Evolutionary conservation across 1,140 invertebrate genomes (phyloP).

Genomic region (Saccostrea echinata): DNA sequence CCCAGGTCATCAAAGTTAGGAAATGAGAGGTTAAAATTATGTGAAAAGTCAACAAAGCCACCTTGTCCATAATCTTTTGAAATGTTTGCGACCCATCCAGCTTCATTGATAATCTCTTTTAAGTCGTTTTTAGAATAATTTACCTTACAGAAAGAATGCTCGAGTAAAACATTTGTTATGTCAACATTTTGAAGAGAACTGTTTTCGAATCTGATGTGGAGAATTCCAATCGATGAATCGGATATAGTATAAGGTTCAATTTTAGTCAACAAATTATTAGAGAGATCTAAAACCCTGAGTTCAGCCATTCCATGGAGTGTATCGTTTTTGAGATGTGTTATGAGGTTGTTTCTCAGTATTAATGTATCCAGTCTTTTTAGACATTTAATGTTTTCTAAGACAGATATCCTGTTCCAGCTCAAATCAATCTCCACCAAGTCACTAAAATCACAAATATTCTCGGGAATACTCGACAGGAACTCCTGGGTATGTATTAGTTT

Average conservation of each 20-base stretch:
- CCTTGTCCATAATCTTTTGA: constrained; percentile 4
- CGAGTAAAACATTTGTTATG: constrained; percentile 22
- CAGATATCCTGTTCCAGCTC: constrained; percentile 27
- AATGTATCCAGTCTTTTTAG: constrained; percentile 38
- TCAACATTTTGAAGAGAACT: constrained; percentile 37
- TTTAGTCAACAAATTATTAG: constrained; percentile 6
- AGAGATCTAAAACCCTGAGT: constrained; percentile 43
- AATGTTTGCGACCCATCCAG: background rate
- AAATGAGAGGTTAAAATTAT: background rate
- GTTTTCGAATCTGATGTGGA: background rate
- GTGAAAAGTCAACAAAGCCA: background rate
- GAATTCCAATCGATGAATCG: background rate
- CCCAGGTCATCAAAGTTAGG: constrained; percentile 5
- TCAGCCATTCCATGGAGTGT: constrained; percentile 16
- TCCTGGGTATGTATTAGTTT: background rate
- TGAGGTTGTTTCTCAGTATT: constrained; percentile 8
- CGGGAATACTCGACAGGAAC: background rate
- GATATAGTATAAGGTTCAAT: constrained; percentile 36
- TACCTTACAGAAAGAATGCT: constrained; percentile 2
- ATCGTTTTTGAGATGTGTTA: constrained; percentile 31
- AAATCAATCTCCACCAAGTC: constrained; percentile 39
- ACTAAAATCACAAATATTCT: constrained; percentile 2
- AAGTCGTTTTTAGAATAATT: constrained; percentile 31
- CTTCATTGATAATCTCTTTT: constrained; percentile 17
- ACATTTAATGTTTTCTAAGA: constrained; percentile 42